Conservation (phyloP, 2,113 vertebrate genomes). For the Gracilinanus agilis region DNA sequence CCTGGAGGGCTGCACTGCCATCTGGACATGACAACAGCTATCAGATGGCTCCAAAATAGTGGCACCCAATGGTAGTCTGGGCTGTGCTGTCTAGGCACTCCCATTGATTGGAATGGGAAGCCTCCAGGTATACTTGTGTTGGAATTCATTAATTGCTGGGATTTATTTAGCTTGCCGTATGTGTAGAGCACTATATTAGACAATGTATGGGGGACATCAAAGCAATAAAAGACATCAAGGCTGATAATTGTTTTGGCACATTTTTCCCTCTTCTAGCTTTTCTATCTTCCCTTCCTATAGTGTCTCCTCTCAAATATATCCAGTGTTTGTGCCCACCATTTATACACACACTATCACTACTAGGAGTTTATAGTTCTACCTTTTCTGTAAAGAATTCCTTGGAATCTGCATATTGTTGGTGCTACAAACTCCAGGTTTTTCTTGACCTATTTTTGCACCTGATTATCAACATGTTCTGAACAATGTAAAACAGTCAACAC, state of each 20-base stretch:
- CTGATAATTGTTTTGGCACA: neutral
- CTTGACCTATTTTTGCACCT: neutral
- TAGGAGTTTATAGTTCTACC: neutral
- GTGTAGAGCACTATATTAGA: constrained; percentile 10
- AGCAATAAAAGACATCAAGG: neutral
- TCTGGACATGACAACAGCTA: neutral
- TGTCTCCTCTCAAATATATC: neutral
- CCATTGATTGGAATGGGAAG: neutral
- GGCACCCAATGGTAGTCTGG: neutral
- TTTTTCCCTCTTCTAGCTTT: neutral
- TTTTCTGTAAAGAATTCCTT: neutral
- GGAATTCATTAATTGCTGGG: neutral
- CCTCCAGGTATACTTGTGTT: constrained; percentile 8
- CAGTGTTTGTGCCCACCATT: neutral
- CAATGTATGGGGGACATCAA: neutral
- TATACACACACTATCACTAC: neutral
- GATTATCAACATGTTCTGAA: neutral
- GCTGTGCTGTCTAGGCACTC: neutral
- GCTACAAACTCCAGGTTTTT: neutral
- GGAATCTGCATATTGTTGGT: neutral
- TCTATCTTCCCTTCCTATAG: neutral
- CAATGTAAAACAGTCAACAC: neutral
- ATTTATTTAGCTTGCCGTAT: constrained; percentile 34
- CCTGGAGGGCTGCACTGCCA: neutral
- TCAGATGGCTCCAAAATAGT: neutral